Base-by-base conservation (phyloP, 2,888 invertebrate genomes). In the Epinotia nisella region DNA sequence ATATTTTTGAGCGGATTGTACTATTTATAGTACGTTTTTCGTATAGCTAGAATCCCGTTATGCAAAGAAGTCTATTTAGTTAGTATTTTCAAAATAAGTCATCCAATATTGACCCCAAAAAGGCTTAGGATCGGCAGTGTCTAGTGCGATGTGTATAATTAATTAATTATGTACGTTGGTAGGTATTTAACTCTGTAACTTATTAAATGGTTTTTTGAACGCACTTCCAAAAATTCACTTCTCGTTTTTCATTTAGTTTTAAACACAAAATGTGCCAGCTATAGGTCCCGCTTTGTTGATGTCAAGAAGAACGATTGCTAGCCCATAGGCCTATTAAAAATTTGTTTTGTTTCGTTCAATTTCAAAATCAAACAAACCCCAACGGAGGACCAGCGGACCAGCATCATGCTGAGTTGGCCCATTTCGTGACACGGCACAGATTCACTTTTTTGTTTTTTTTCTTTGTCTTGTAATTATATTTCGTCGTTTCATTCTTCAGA, bases 101-200 rank as follows among this genome's bases (percentile, higher is more conserved):
- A 69, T 69, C 58, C 68, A 59, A 73, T 69, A 49, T 59, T 56
- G n/a, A 62, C 7, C 67, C 58, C 41, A 61, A 67, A 67, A 58
- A 35, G 69, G 73, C 51, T 64, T 73, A 72, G 41, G 64, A 59
- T 62, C 29, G 73, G 73, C 73, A 64, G 29, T 73, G 68, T 73
- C 51, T 73, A 72, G 62, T 71, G 60, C 73, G 69, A 24, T 73
- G 69, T 73, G 64, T 69, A 69, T 64, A 68, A 69, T n/a, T n/a
- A n/a, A n/a, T n/a, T n/a, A n/a, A n/a, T 68, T 73, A 73, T 69
- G 68, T 73, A 73, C 21, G 29, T 68, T 67, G 67, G 56, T 73
- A 73, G 55, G 69, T 69, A 69, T 64, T 60, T 62, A 58, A 68
- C 51, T 73, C 21, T 29, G 45, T 45, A 71, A 68, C 51, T 69